phyloP scores from a whole-genome alignment of 2,113 vertebrate genomes.

The Macquaria ambigua region DNA sequence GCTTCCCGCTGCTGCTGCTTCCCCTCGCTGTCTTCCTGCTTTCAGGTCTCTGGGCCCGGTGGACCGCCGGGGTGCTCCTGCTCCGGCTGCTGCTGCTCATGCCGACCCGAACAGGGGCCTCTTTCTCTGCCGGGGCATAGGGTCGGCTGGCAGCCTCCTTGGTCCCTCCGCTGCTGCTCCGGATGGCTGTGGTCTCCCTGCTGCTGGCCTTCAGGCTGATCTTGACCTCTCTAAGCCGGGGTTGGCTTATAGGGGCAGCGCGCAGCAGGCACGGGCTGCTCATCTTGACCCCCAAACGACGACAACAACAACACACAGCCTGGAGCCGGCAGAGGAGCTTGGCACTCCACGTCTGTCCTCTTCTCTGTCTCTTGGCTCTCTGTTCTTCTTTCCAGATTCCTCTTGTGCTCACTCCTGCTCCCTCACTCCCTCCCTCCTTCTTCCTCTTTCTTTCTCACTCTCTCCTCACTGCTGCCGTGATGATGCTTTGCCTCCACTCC shows the following conservation, averaged over 20 bases:
- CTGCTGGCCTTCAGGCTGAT: slow-evolving; percentile 82
- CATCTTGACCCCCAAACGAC: slow-evolving; percentile 73
- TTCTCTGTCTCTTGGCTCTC: slow-evolving; percentile 73
- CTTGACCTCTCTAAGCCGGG: slow-evolving; percentile 83
- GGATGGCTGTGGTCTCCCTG: slow-evolving; percentile 69
- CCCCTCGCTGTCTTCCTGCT: slow-evolving; percentile 61
- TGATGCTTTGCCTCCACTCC: slow-evolving; percentile 71
- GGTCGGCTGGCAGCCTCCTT: slow-evolving; percentile 63
- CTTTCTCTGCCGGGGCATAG: slow-evolving; percentile 68
- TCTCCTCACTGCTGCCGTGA: slow-evolving; percentile 58
- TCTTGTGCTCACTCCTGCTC: slow-evolving; percentile 65
- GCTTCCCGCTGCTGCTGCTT: slow-evolving; percentile 38
- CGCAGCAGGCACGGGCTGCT: slow-evolving; percentile 86
- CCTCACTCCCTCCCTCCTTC: slow-evolving; percentile 33
- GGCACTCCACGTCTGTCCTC: slow-evolving; percentile 74
- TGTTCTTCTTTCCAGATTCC: slow-evolving; percentile 77
- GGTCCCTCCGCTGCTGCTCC: slow-evolving; percentile 44
- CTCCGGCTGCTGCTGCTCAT: slow-evolving; percentile 75
- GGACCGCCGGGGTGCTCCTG: slow-evolving; percentile 83
- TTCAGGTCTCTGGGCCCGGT: slow-evolving; percentile 69
- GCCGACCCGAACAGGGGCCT: slow-evolving; percentile 62
- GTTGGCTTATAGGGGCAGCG: slow-evolving; percentile 80
- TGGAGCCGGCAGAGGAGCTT: slow-evolving; percentile 63
- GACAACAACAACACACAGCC: slow-evolving; percentile 51
- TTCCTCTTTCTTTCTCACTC: slow-evolving; percentile 48